Evolutionary conservation across 2,888 invertebrate genomes (phyloP), one percentile per base, ranked within the genome.

Genomic region (Heliconius ismenius): DNA sequence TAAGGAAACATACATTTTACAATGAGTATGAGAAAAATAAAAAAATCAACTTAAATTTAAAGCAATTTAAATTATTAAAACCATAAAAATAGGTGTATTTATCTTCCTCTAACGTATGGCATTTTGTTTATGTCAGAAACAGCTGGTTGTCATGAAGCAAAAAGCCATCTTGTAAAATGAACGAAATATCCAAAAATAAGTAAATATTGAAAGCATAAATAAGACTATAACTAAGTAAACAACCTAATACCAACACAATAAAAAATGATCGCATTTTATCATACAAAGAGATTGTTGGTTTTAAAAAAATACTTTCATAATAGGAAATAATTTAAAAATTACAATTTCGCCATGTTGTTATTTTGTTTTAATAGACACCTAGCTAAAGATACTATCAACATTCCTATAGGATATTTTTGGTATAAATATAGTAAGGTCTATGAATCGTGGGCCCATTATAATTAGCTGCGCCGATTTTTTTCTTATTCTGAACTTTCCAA

Each of bases 141-240:
- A 43, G 10, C 26, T 70, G 28, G 49, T 15, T 54, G 54, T 54
- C 4, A 49, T 15, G 13, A 54, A 70, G 32, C 32, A 10, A 32
- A 54, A 62, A 72, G 58, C 74, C 74, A 72, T 36, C 67, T 63
- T 67, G 63, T 67, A 67, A 74, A 77, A 73, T 69, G 74, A 77
- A 78, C 77, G 75, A 79, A 77, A 83, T 87, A 87, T 87, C 86
- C 81, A 89, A 88, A 58, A 58, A 91, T 89, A 91, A 86, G 88
- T 84, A 83, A 88, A 87, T 85, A 88, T 87, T 87, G 83, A 87
- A 85, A 85, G 15, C 36, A 88, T 88, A 91, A 88, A 90, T 89
- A 90, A 81, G 13, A 83, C 83, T 85, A 86, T 86, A 86, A 84
- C 82, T 85, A 86, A 86, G 83, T 85, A 86, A 87, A 82, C 39